Evolutionary conservation across 2,888 invertebrate species (phyloP), one percentile per base, ranked within the genome.

Genomic region (Melolontha melolontha): DNA sequence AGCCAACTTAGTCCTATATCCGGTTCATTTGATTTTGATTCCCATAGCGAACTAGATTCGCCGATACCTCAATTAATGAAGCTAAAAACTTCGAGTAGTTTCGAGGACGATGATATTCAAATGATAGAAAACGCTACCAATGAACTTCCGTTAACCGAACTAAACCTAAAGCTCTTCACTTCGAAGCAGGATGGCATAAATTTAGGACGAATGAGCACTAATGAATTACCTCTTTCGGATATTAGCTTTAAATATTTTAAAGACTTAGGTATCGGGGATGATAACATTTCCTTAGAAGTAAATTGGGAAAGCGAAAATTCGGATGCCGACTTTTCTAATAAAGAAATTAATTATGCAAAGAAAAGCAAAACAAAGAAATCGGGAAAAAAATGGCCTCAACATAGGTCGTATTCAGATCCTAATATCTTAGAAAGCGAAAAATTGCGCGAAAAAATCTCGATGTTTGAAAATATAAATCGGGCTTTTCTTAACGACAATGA

Each of bases 101-200:
- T 81, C 49, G 82, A 82, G 69, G 75, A 76, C 55, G 80, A 81
- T 27, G 71, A 75, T 12, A 76, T 76, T 59, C 77, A 78, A 55
- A 64, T 72, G n/a, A 77, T 76, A 40, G 51, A 47, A 41, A 72
- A 89, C 63, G 87, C 90, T n/a, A 90, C 89, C 71, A 90, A 90
- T 84, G 90, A 90, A 82, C 82, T 90, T 76, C 90, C 90, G 67
- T 81, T 90, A 75, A 90, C 90, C 68, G 87, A 82, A 74, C 72
- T 82, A 34, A 83, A 83, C 75, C 73, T 83, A 62, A 81, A 81
- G 10, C 67, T 82, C 41, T 82, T 83, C 69, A 82, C 82, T 0
- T 80, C 81, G 2, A 79, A 74, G 62, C 69, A 69, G 63, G 67
- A 68, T 57, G 10, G 55, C 17, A 29, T 75, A 65, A 71, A 78